A percentile compares a stretch with the other conserved stretches of the same genome.
phyloP scores from a whole-genome alignment of 2,113 vertebrate genomes.

The Pseudopodoces humilis region DNA sequence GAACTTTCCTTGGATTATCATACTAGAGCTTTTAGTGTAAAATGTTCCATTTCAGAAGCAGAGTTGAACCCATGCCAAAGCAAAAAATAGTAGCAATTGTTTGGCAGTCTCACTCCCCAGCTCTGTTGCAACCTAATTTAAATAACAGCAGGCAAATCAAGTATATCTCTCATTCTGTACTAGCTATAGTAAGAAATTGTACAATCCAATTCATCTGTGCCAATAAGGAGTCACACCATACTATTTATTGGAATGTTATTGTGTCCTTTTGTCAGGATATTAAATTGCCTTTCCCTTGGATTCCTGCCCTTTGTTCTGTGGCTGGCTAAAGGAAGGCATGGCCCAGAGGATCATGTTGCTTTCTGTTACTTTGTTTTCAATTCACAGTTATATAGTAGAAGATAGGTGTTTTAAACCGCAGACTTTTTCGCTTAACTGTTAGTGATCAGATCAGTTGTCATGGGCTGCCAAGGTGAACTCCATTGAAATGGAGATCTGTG shows the following conservation, averaged over 20 bases:
- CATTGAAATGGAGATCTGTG: not conserved
- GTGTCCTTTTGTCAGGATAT: not conserved
- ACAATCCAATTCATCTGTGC: not conserved
- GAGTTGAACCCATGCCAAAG: not conserved
- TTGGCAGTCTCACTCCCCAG: not conserved
- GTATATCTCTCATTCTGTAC: not conserved
- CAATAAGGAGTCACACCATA: not conserved
- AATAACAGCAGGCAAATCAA: slow-evolving; percentile 1
- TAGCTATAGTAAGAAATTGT: not conserved
- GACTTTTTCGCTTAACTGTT: not conserved
- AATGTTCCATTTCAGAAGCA: not conserved
- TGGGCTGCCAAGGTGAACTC: not conserved
- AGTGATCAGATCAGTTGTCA: not conserved
- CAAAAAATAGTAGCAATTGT: not conserved
- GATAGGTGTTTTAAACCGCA: not conserved
- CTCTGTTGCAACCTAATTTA: not conserved
- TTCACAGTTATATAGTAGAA: not conserved
- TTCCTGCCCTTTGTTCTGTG: not conserved
- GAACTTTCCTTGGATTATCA: not conserved
- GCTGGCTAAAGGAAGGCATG: not conserved
- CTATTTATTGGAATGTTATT: not conserved
- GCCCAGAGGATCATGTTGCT: not conserved
- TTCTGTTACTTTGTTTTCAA: not conserved
- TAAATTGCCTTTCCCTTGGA: not conserved
- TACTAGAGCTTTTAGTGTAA: not conserved